Percentiles rank a stretch among this genome's conserved stretches.
These are phyloP conservation scores for Cheirogaleus medius DNA, from an alignment of 2,113 vertebrate genomes.

Conservation along the genomic window DNA sequence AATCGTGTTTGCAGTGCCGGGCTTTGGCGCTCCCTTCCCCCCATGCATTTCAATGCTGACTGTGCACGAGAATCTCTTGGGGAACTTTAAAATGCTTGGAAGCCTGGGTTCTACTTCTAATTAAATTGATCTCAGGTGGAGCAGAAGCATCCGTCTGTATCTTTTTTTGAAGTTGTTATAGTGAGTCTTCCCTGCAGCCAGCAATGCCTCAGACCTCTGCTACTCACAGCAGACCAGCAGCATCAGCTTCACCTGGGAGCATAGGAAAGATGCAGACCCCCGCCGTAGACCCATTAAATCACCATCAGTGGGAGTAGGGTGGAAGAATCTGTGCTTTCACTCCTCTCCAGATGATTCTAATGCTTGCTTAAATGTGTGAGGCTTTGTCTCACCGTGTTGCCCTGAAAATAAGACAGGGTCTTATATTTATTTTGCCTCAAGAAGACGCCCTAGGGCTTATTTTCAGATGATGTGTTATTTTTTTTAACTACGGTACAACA, in stretches of 20 bases:
- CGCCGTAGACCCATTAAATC: neutral
- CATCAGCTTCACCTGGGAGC: neutral
- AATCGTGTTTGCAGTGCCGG: accelerated
- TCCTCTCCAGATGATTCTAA: neutral
- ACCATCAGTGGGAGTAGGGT: neutral
- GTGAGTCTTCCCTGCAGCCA: neutral
- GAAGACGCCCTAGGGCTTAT: too few relatives aligned
- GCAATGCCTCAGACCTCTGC: neutral
- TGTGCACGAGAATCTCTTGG: neutral
- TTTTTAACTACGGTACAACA: too few relatives aligned
- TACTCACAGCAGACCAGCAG: neutral
- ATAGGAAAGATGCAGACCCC: neutral
- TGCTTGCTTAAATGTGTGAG: neutral
- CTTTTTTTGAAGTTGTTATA: neutral
- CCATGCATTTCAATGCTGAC: neutral
- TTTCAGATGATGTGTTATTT: too few relatives aligned
- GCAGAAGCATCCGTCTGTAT: neutral
- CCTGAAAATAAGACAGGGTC: too few relatives aligned
- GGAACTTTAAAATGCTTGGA: neutral
- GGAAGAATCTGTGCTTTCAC: neutral
- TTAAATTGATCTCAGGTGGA: neutral
- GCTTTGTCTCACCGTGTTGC: too few relatives aligned
- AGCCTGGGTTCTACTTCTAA: neutral
- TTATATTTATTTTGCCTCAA: too few relatives aligned
- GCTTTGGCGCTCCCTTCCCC: neutral